Base-by-base conservation (phyloP, 2,888 invertebrate genomes). In the Ditula angustiorana region DNA sequence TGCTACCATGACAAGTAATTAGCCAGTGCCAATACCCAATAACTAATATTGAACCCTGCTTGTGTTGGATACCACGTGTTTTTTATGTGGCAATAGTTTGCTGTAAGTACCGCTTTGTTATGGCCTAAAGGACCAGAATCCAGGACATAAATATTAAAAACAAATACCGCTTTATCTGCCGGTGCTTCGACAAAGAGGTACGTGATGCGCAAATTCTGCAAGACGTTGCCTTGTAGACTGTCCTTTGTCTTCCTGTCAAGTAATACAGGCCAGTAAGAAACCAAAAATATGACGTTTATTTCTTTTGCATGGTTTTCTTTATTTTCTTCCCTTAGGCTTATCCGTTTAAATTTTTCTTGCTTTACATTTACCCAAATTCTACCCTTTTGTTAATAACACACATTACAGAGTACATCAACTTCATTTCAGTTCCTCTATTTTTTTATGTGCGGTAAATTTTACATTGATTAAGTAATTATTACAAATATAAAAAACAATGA, bases 71-170 rank as follows among this genome's bases (percentile, higher is more conserved):
- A 71, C 81, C 79, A 72, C 77, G 67, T 69, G 55, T 76, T 80
- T 78, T 76, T 79, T 78, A 80, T 87, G 87, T 88, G 86, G 78
- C 83, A 79, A 81, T 83, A 79, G 77, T 78, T 72, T 74, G 77
- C 83, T 87, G 90, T 92, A 87, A 92, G 90, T 92, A 91, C 46
- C 26, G 85, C 87, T 87, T 87, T 76, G 75, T 70, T n/a, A n/a
- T n/a, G n/a, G n/a, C n/a, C n/a, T n/a, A n/a, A n/a, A n/a, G n/a
- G n/a, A n/a, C n/a, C n/a, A n/a, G n/a, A n/a, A n/a, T n/a, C n/a
- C n/a, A n/a, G n/a, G n/a, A n/a, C n/a, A n/a, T n/a, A n/a, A n/a
- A n/a, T n/a, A n/a, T n/a, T n/a, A n/a, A n/a, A n/a, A n/a, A n/a
- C n/a, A n/a, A n/a, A n/a, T n/a, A n/a, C n/a, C n/a, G n/a, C n/a